Evolutionary conservation across 2,888 invertebrate species (phyloP), one percentile per base, ranked within the genome.

Genomic region (Tenthredo distinguenda): DNA sequence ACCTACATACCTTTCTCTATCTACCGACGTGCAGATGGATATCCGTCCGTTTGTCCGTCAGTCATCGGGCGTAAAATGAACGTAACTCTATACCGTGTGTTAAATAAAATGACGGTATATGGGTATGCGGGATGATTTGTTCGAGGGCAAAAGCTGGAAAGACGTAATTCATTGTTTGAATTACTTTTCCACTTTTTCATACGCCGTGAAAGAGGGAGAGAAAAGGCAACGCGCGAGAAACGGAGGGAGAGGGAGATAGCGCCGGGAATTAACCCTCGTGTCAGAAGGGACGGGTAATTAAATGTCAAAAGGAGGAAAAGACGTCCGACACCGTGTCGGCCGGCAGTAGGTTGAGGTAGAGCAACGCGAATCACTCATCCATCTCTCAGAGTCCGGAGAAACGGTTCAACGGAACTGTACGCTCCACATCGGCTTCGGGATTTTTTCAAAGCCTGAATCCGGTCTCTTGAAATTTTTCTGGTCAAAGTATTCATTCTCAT

Each of bases 221-320:
- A 47, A 12, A n/a, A 18, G 26, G 6, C 7, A 18, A 18, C 15
- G 31, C 12, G 31, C 58, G 79, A 58, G 34, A 31, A 7, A 37
- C 26, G 21, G 37, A 50, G 55, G 21, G 58, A 55, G 37, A 26
- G 37, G 15, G 34, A 34, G 55, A 55, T 15, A 2, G n/a, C 34
- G 79, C 3, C 40, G 81, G 21, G 58, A 81, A 81, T 81, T 62
- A 58, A 62, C 65, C 81, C 81, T 62, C 81, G 58, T n/a, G 77
- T 77, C 77, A 34, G 86, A 87, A 84, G 85, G 79, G 86, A 79
- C 86, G 86, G 88, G 89, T 90, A 91, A 91, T 91, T 89, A 90
- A 90, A 91, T 89, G 88, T 87, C 83, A 83, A 68, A 71, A 71
- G 55, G 50, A 47, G 65, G 71, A 83, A 65, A 55, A 71, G 68